phyloP scores from a whole-genome alignment of 2,113 vertebrate genomes.

The Beaufortia kweichowensis region DNA sequence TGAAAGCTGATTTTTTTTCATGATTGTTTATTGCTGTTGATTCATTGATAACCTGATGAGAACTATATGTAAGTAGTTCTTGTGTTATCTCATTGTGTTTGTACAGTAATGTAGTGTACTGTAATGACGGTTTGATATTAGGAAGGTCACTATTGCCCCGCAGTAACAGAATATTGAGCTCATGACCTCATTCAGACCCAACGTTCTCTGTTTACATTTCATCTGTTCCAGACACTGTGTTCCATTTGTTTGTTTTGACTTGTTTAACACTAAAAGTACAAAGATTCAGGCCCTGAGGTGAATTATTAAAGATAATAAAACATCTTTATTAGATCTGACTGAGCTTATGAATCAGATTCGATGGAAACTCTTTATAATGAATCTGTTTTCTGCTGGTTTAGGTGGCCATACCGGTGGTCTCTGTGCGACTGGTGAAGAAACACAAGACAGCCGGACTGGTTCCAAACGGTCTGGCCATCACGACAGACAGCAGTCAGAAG shows the following conservation, averaged over 20 bases:
- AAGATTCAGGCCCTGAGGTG: conserved; percentile 3
- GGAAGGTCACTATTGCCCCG: not conserved
- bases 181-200: not conserved
- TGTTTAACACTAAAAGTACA: conserved; percentile 3
- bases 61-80: no score
- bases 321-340: no score
- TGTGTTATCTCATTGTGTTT: no score
- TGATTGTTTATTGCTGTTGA: no score
- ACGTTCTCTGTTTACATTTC: conserved; percentile 10
- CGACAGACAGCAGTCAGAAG: conserved; percentile 88
- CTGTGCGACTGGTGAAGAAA: conserved; percentile 90
- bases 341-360: no score
- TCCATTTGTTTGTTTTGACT: conserved; percentile 4
- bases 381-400: conserved; percentile 55
- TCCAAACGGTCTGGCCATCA: conserved; percentile 91
- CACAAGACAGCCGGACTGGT: conserved; percentile 91
- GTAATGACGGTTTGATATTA: no score
- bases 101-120: no score
- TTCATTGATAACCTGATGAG: no score
- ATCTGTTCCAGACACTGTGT: not conserved
- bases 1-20: no score
- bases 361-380: not conserved
- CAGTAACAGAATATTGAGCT: not conserved
- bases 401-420: conserved; percentile 91
- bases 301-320: no score